Base-by-base conservation (phyloP, 2,113 vertebrate species). In the Heterotilapia buettikoferi region DNA sequence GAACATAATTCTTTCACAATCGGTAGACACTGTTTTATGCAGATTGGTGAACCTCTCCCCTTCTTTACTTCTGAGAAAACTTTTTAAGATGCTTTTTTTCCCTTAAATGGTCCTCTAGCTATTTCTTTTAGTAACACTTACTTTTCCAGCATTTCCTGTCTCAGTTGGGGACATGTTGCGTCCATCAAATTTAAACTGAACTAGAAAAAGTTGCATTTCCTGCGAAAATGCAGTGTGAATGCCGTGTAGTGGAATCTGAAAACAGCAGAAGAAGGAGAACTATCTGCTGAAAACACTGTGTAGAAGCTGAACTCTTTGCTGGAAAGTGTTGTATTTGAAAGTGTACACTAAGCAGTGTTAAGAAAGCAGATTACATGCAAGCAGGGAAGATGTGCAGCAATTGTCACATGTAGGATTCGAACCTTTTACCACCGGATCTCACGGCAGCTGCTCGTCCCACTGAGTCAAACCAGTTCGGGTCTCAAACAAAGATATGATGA, bases 371-470 rank as follows among this genome's bases (percentile, higher is more conserved):
- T n/a, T n/a, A n/a, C n/a, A n/a, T n/a, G n/a, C n/a, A n/a, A n/a
- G n/a, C n/a, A n/a, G n/a, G n/a, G n/a, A n/a, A n/a, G n/a, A n/a
- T n/a, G n/a, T n/a, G n/a, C n/a, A n/a, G n/a, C n/a, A n/a, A n/a
- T n/a, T n/a, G n/a, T n/a, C n/a, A n/a, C n/a, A n/a, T n/a, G n/a
- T n/a, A n/a, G n/a, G 56, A 9, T 16, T 29, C 2, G 0, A 29
- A 29, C 13, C 56, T 29, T 59, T 59, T 59, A 5, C 26, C 13
- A 59, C 56, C 7, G 0, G 26, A 29, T 59, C 2, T 9, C 26
- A 59, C 2, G 0, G 26, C 13, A 0, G 13, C 56, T 59, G 56
- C 13, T 57, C 24, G 0, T 9, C 56, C 13, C 26, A 59, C 24
- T 59, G 56, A 59, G 21, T 11, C 53, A 13, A 56, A 56, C 53